These are phyloP conservation scores for Strigamia maritima DNA, from an alignment of 2,888 invertebrate genomes.

Conservation along the genomic window DNA sequence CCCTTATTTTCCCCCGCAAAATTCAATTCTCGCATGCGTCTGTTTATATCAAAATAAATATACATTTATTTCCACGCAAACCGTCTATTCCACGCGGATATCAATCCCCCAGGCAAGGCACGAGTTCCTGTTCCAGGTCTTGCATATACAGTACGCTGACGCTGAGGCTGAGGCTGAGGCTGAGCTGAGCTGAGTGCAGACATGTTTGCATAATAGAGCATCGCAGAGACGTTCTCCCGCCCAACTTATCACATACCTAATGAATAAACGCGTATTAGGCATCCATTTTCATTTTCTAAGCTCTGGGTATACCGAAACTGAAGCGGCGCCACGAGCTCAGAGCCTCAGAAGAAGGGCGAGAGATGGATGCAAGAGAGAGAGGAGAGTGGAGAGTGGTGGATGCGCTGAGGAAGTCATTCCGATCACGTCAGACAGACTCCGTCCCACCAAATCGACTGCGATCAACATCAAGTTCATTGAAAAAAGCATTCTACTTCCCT, in stretches of 20 bases:
- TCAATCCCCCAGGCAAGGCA: not conserved
- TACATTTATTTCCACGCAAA: not conserved
- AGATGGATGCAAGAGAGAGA: not conserved
- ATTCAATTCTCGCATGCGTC: not conserved
- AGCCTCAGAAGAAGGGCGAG: too few species aligned
- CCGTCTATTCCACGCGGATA: not conserved
- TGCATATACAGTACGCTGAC: not conserved
- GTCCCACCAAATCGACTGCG: slow-evolving; percentile 32
- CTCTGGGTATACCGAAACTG: not conserved
- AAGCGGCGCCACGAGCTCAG: not conserved
- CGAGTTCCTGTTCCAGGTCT: not conserved
- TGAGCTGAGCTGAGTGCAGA: not conserved
- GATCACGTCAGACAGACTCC: slow-evolving; percentile 26
- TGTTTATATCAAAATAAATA: slow-evolving; percentile 2
- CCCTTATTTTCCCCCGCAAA: not conserved
- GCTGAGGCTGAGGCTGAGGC: not conserved
- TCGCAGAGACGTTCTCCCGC: not conserved
- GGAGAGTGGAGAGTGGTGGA: not conserved
- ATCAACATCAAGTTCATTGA: slow-evolving; percentile 32
- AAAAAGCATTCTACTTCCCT: slow-evolving; percentile 1
- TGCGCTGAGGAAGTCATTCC: slow-evolving; percentile 2
- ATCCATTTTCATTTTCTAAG: not conserved
- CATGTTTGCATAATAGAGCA: slow-evolving; percentile 4
- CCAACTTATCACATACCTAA: not conserved
- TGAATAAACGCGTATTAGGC: slow-evolving; percentile 20